Conservation (phyloP, 2,113 vertebrate species). For the Mastomys natalensis region DNA sequence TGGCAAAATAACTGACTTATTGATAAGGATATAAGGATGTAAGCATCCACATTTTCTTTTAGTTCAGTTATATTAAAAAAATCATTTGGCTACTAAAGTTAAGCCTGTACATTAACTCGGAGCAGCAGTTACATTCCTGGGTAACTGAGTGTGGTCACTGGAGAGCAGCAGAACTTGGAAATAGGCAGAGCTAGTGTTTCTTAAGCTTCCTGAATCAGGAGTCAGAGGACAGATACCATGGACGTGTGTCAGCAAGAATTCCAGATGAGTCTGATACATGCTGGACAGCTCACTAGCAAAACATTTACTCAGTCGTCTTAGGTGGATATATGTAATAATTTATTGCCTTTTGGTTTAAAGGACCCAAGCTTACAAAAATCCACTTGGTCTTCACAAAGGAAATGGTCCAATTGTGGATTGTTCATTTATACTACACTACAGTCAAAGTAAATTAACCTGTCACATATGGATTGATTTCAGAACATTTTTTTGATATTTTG, state of each 20-base stretch:
- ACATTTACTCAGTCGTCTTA: not conserved
- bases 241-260: not conserved
- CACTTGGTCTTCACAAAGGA: slow-evolving; percentile 24
- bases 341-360: not conserved
- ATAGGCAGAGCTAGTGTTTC: not conserved
- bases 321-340: not conserved
- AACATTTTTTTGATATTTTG: not conserved
- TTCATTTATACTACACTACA: not conserved
- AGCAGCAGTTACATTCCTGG: not conserved
- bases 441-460: slow-evolving; percentile 32
- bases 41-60: not conserved
- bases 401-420: not conserved
- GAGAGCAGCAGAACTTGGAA: not conserved
- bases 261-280: not conserved
- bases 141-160: not conserved
- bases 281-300: not conserved
- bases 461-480: not conserved
- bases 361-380: not conserved
- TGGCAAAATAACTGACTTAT: not conserved
- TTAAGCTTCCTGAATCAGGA: not conserved
- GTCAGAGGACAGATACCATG: not conserved
- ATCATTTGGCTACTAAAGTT: not conserved
- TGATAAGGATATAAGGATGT: not conserved
- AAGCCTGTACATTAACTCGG: too few relatives aligned
- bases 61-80: not conserved